Base-by-base conservation (phyloP, 2,888 invertebrate genomes). In the Epirrhoe alternata region DNA sequence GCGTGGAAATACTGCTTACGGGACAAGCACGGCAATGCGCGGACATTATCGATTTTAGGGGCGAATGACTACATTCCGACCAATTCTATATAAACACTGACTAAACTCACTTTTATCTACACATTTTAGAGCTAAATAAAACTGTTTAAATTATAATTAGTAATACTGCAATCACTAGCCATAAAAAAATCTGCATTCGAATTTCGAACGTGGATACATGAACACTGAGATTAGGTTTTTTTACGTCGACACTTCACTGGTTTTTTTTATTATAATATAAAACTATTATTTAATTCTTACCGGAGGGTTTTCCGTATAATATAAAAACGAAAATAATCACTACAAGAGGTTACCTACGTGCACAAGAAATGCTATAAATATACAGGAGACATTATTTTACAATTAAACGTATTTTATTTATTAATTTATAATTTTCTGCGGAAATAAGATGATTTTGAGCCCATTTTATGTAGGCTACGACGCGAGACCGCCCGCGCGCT, bases 41-140 rank as follows among this genome's bases (percentile, higher is more conserved):
- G 86, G 82, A 84, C 86, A 84, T 80, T 90, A 90, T 90, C 82
- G 90, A 90, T 90, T 90, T 90, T 89, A 79, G 80, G 78, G 75
- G 77, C 78, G 77, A 80, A 83, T 76, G 76, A 77, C 80, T 78
- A 78, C 79, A 78, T 76, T 73, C 78, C 72, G 73, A 75, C 73
- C 80, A 79, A 81, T 85, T 83, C 85, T 82, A 80, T 83, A 79
- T 79, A 78, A 77, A 78, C 76, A 72, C 64, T 69, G 70, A 51
- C 14, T 35, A 59, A 66, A 70, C 67, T 45, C 14, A 73, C 74
- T 61, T 55, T 66, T 59, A 24, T 50, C 65, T 66, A 42, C 67
- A 64, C 60, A 64, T 57, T 61, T 63, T 61, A 31, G 6, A 35
- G 24, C 59, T 60, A 59, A 56, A 64, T 64, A 61, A 42, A 63